Evolutionary conservation across 2,888 invertebrate genomes (phyloP).

Genomic region (Pristionchus maxplancki): DNA sequence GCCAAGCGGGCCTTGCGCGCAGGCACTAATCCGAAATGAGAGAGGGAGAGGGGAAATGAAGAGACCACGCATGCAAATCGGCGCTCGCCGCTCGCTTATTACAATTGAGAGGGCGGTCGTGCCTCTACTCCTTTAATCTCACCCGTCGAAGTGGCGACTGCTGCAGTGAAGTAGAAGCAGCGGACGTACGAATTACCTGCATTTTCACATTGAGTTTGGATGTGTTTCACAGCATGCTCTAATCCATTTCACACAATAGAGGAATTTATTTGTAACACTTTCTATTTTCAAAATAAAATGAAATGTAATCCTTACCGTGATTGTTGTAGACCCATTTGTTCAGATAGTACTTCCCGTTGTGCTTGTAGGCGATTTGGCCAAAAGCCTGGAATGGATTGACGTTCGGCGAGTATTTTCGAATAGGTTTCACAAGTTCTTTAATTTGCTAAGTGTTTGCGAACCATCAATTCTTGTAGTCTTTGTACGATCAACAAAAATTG

Average conservation of each 20-base stretch:
- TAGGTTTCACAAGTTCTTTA: neutral
- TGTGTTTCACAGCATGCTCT: neutral
- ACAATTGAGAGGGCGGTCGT: no score
- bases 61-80: no score
- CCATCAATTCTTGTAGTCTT: no score
- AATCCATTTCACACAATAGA: no score
- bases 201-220: slow-evolving; percentile 29
- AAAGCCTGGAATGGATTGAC: slow-evolving; percentile 81
- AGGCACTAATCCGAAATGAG: no score
- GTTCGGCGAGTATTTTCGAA: neutral
- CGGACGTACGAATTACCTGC: slow-evolving; percentile 80
- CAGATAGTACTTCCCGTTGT: slow-evolving; percentile 66
- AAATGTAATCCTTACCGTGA: slow-evolving; percentile 60
- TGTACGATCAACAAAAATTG: no score
- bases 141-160: slow-evolving; percentile 91
- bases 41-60: no score
- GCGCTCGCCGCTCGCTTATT: no score
- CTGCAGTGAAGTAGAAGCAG: slow-evolving; percentile 96
- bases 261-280: neutral
- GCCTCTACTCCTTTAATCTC: no score
- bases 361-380: slow-evolving; percentile 81
- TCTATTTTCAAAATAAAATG: neutral
- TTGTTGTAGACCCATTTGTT: slow-evolving; percentile 77
- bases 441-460: neutral
- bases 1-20: no score